Evolutionary conservation across 2,797 vertebrate genomes (phyloP).

Genomic region (Spinus pinus): DNA sequence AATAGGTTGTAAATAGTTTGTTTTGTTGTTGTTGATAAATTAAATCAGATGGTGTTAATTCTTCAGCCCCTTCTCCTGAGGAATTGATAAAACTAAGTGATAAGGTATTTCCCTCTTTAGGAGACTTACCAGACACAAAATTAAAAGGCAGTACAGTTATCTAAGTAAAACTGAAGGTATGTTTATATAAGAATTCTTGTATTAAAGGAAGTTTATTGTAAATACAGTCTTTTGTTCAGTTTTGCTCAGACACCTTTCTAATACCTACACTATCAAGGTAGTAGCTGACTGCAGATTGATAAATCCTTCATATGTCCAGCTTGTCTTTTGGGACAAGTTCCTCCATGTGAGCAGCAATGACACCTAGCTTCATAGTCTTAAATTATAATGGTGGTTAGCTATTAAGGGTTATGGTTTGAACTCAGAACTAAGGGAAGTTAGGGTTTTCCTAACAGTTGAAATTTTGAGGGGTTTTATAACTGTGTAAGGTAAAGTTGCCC

Average conservation of each 20-base stretch:
- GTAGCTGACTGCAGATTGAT: background rate
- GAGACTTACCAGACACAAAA: background rate
- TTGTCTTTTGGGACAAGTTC: background rate
- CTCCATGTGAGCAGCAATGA: background rate
- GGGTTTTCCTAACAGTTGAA: background rate
- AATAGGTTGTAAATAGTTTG: background rate
- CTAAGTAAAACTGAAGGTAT: background rate
- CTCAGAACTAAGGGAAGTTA: background rate
- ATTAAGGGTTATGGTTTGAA: background rate
- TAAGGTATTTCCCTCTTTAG: background rate
- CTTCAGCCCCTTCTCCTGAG: background rate
- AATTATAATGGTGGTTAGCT: background rate
- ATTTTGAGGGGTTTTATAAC: background rate
- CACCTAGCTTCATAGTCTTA: background rate
- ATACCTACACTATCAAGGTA: background rate
- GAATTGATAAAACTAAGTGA: background rate
- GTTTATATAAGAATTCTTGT: background rate
- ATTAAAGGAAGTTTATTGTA: background rate
- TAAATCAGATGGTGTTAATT: background rate
- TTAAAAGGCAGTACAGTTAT: background rate
- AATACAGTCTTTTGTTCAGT: background rate
- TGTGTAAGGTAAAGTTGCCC: background rate
- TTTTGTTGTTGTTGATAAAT: background rate
- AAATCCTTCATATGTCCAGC: background rate
- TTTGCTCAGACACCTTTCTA: background rate